Evolutionary conservation across 2,797 vertebrate species (phyloP), one percentile per base, ranked within the genome.

Genomic region (Megaceryle alcyon): DNA sequence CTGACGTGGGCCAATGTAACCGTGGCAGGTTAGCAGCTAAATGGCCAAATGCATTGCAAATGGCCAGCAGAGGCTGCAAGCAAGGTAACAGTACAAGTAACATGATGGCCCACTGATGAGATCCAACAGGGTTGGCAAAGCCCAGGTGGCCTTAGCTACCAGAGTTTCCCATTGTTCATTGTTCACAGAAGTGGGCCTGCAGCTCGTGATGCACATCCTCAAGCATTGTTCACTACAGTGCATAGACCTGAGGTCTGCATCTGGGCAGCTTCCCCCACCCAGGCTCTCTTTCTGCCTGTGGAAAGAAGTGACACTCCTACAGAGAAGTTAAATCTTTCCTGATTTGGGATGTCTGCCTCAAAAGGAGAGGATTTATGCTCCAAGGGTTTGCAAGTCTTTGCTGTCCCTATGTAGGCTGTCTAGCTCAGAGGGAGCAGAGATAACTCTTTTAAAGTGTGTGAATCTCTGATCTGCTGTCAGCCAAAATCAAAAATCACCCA

Each of bases 1-100:
- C 23, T 43, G 26, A 7, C 0, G 3, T n/a, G 65, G 33, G 61
- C 23, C 23, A 51, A 7, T 3, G 4, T 37, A 51, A 46, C 31
- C 28, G 4, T 85, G 85, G 46, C n/a, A 57, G 28, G 33, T 6
- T 43, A 64, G 43, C 39, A 65, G 28, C 57, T 81, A 33, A 73
- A 35, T 48, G 51, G 7, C 35, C 0, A 0, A 78, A 53, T 29
- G 10, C 19, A 6, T 33, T 64, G 44, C 54, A 79, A 21, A 44
- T 21, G 26, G 35, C 29, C 5, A 6, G 22, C 29, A 69, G 43
- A 53, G 68, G n/a, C 65, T 85, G 22, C 43, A 53, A 60, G 35
- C 31, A 39, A 43, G 19, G 65, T 59, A 37, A 25, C 16, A 9
- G 23, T 39, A 16, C 37, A 29, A n/a, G 57, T 37, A 31, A 14